A percentile compares a stretch with the other conserved stretches of the same genome.
Evolutionary conservation across 2,797 vertebrate species (phyloP).

Genomic region (Phrynocephalus forsythii): DNA sequence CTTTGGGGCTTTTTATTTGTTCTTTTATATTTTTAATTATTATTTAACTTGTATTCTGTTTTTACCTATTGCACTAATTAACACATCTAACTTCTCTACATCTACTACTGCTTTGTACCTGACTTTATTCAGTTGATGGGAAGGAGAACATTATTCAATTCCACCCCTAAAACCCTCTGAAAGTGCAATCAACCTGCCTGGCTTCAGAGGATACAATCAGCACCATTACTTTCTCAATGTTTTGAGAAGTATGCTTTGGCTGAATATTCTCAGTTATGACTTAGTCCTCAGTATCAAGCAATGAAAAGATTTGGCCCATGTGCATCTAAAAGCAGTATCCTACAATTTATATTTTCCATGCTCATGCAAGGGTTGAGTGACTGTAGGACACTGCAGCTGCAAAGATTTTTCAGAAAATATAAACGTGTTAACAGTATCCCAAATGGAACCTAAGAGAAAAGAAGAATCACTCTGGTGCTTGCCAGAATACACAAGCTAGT

Average conservation of each 20-base stretch:
- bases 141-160: not conserved
- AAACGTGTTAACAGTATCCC: not conserved
- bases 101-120: not conserved
- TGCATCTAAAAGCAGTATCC: not conserved
- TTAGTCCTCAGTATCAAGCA: not conserved
- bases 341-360: too few species aligned
- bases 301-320: not conserved
- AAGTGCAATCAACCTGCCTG: not conserved
- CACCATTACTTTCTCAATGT: not conserved
- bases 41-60: too few species aligned
- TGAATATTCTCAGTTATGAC: not conserved
- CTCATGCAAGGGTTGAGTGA: not conserved
- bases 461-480: not conserved
- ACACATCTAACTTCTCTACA: too few species aligned
- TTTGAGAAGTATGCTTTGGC: not conserved
- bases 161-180: not conserved
- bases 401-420: not conserved
- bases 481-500: conserved; percentile 7
- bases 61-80: too few species aligned
- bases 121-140: not conserved
- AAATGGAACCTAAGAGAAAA: not conserved
- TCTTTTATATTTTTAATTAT: too few species aligned
- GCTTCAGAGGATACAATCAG: not conserved
- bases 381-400: not conserved
- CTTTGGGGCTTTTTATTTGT: too few species aligned